These are phyloP conservation scores for Aphaenogaster rudis DNA, from an alignment of 1,140 invertebrate species.

Conservation along the genomic window DNA sequence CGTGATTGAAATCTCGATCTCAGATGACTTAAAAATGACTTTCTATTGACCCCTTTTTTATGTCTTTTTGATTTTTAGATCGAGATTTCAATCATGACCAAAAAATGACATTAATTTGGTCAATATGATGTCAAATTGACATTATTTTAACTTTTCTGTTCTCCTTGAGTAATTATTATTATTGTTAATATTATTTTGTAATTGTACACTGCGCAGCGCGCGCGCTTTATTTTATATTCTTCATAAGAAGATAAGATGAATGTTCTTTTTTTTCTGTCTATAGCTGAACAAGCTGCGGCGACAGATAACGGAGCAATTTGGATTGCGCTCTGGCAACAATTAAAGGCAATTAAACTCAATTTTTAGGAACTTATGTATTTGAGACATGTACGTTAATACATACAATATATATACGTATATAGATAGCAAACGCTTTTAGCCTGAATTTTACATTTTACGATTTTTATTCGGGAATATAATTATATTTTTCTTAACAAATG, in stretches of 20 bases:
- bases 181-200: conserved; percentile 34
- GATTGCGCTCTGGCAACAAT: not conserved
- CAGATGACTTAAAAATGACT: no score
- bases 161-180: not conserved
- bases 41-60: no score
- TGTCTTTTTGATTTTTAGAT: no score
- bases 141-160: no score
- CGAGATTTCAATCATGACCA: no score
- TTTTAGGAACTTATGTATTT: conserved; percentile 13
- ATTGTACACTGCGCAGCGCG: not conserved
- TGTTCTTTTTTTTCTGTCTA: not conserved
- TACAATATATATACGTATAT: not conserved
- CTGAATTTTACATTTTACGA: not conserved
- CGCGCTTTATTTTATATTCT: not conserved
- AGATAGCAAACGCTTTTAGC: not conserved
- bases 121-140: no score
- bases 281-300: not conserved
- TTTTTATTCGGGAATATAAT: not conserved
- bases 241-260: not conserved
- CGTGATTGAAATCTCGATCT: no score
- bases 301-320: not conserved
- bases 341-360: conserved; percentile 5
- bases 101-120: no score
- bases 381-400: not conserved
- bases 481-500: not conserved